phyloP scores from a whole-genome alignment of 2,888 invertebrate genomes.

The Drosophila trichaetosa region DNA sequence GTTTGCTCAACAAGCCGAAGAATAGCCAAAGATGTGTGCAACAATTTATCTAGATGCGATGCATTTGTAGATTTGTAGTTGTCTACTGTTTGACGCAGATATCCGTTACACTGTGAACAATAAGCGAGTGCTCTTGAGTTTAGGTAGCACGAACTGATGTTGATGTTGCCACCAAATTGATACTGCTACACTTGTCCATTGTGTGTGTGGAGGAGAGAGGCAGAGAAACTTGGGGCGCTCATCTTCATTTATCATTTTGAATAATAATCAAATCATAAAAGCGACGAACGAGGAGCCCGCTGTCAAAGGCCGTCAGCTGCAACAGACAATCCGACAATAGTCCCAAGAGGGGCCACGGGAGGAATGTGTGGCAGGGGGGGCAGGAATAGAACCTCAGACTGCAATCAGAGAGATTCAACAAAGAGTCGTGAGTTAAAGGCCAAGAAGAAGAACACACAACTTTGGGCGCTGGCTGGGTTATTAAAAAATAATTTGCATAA shows the following conservation, averaged over 20 bases:
- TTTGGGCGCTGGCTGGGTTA: conserved; percentile 54
- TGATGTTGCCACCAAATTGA: conserved; percentile 59
- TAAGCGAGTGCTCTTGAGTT: conserved; percentile 11
- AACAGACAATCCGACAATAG: conserved; percentile 44
- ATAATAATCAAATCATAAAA: conserved; percentile 80
- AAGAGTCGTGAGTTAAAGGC: conserved; percentile 22
- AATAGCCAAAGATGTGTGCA: neutral
- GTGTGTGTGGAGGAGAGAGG: neutral
- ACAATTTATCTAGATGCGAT: neutral
- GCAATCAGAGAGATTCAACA: conserved; percentile 52
- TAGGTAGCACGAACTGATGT: conserved; percentile 59
- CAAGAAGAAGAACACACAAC: conserved; percentile 9
- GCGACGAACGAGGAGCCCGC: conserved; percentile 49
- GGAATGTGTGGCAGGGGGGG: neutral
- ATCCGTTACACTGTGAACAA: conserved; percentile 31
- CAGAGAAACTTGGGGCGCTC: conserved; percentile 43
- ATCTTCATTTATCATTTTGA: conserved; percentile 82
- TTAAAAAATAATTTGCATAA: conserved; percentile 83
- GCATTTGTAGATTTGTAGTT: neutral
- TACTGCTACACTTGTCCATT: conserved; percentile 66
- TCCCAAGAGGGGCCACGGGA: neutral
- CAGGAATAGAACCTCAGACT: conserved; percentile 16
- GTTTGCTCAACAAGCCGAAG: neutral
- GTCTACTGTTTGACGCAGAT: conserved; percentile 8
- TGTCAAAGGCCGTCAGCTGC: conserved; percentile 57